Evolutionary conservation across 2,113 vertebrate genomes (phyloP).

Genomic region (Rynchops niger): DNA sequence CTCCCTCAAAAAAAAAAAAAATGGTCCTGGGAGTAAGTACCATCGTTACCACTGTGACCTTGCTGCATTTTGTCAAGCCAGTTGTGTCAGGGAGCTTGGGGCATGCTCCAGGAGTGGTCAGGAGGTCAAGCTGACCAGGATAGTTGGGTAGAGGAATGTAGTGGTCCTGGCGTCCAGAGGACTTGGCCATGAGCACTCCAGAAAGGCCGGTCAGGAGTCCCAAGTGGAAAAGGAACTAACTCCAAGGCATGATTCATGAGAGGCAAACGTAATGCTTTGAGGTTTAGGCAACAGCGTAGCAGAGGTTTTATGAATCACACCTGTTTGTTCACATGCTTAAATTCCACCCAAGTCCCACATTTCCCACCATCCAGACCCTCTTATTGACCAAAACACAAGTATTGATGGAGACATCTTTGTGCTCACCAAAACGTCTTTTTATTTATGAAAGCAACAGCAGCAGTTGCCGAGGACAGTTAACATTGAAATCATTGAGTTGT

Average conservation of each 20-base stretch:
- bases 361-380: neutral
- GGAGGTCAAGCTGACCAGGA: neutral
- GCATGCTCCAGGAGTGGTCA: neutral
- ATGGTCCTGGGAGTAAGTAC: neutral
- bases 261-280: neutral
- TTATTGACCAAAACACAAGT: neutral
- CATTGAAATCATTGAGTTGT: neutral
- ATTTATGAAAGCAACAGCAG: neutral
- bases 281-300: neutral
- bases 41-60: neutral
- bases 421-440: slow-evolving; percentile 8
- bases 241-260: neutral
- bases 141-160: neutral
- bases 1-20: neutral
- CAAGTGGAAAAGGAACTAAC: neutral
- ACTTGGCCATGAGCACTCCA: neutral
- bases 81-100: neutral
- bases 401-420: slow-evolving; percentile 2
- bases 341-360: neutral
- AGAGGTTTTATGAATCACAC: neutral
- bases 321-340: neutral
- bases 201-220: neutral
- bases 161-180: neutral
- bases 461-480: neutral
- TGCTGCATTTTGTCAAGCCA: neutral